A percentile compares a stretch with the other conserved stretches of the same genome.
phyloP scores from a whole-genome alignment of 1,140 invertebrate species.

The Lerema accius region DNA sequence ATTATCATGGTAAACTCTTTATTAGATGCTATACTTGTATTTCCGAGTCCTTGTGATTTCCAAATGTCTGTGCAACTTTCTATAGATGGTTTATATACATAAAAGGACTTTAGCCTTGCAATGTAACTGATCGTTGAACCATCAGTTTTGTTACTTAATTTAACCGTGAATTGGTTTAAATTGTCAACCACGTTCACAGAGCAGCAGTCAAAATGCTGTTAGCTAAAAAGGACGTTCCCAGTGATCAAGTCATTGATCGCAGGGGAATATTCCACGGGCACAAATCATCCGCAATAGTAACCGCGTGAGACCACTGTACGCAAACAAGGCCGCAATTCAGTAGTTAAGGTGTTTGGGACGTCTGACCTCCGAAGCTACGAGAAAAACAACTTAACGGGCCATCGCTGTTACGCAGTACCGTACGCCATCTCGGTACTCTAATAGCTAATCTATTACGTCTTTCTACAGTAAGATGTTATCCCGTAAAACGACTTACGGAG shows the following conservation, averaged over 20 bases:
- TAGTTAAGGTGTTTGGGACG: constrained; percentile 18
- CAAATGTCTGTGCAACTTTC: no score
- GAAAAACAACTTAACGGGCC: constrained; percentile 23
- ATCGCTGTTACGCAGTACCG: neutral
- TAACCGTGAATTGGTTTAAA: no score
- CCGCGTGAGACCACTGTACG: neutral
- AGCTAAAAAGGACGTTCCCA: neutral
- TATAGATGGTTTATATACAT: no score
- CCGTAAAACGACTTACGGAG: no score
- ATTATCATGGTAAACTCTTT: no score
- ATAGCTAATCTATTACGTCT: neutral
- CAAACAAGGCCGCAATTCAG: constrained; percentile 10
- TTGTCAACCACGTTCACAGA: no score
- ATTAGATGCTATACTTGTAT: no score
- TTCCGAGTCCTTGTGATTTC: no score
- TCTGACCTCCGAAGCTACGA: constrained; percentile 10
- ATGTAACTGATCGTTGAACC: no score
- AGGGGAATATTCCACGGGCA: constrained; percentile 20
- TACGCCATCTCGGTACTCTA: neutral
- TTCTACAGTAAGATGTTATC: neutral
- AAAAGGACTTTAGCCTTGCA: no score
- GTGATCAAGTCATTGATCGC: constrained; percentile 5
- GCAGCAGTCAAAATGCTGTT: no score
- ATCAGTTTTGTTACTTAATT: no score
- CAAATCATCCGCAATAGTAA: constrained; percentile 9